Evolutionary conservation across 2,888 invertebrate genomes (phyloP).

Genomic region (Tipula lateralis): DNA sequence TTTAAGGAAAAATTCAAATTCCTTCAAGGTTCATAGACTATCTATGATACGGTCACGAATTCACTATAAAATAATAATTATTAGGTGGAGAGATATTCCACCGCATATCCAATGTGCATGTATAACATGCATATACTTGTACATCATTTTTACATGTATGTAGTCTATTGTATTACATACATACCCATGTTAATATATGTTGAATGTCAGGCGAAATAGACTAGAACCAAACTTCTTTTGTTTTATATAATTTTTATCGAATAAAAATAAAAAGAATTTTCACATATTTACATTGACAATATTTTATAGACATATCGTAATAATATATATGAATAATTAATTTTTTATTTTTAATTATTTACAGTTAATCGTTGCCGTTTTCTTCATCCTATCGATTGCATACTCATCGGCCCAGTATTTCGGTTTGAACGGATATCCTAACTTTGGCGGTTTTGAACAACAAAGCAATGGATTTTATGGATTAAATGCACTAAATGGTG

Average conservation of each 20-base stretch:
- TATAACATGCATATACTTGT: background rate
- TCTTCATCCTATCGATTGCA: conserved; percentile 43
- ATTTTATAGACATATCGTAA: background rate
- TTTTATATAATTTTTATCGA: background rate
- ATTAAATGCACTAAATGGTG: conserved; percentile 34
- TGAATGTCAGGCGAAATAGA: background rate
- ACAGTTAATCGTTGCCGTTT: conserved; percentile 44
- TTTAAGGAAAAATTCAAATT: background rate
- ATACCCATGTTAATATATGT: background rate
- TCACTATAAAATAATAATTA: background rate
- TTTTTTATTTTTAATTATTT: conserved; percentile 37
- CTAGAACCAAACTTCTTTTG: background rate
- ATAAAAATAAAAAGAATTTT: background rate
- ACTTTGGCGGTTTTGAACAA: conserved; percentile 20
- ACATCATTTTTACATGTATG: background rate
- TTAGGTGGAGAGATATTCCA: background rate
- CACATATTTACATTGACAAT: background rate
- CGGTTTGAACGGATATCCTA: conserved; percentile 34
- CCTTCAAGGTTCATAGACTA: background rate
- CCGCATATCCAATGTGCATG: background rate
- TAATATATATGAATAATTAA: background rate
- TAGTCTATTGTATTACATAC: conserved; percentile 20
- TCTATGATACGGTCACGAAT: background rate
- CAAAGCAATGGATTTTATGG: conserved; percentile 32
- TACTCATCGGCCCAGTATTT: conserved; percentile 45